These are phyloP conservation scores for Melinopterus prodromus DNA, from an alignment of 2,888 invertebrate genomes.

Conservation along the genomic window DNA sequence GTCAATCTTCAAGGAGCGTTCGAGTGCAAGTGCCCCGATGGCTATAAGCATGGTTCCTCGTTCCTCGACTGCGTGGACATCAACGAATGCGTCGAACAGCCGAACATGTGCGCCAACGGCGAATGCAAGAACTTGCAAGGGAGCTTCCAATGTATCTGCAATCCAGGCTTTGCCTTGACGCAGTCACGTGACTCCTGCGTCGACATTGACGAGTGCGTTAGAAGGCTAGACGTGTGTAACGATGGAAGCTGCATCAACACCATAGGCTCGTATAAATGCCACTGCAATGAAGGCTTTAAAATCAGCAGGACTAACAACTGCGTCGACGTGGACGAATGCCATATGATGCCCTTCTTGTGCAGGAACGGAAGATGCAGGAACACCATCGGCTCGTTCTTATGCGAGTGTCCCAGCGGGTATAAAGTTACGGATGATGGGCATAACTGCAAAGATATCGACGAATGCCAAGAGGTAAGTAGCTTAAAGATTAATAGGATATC, in stretches of 20 bases:
- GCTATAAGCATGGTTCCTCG: slow-evolving; percentile 61
- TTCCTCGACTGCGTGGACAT: slow-evolving; percentile 73
- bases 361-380: slow-evolving; percentile 86
- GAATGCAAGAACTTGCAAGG: slow-evolving; percentile 82
- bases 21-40: slow-evolving; percentile 69
- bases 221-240: slow-evolving; percentile 77
- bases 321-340: slow-evolving; percentile 84
- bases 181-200: slow-evolving; percentile 71
- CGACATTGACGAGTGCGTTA: slow-evolving; percentile 77
- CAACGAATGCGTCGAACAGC: slow-evolving; percentile 76
- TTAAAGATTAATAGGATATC: slow-evolving; percentile 8
- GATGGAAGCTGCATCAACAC: slow-evolving; percentile 80
- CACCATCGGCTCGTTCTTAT: slow-evolving; percentile 79
- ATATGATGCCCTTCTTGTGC: slow-evolving; percentile 84
- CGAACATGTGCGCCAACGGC: slow-evolving; percentile 76
- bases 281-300: slow-evolving; percentile 80
- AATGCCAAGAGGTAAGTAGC: slow-evolving; percentile 71
- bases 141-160: slow-evolving; percentile 80
- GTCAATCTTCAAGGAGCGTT: slow-evolving; percentile 81
- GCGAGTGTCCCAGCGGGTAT: slow-evolving; percentile 85
- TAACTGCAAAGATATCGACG: slow-evolving; percentile 82
- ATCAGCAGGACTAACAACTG: slow-evolving; percentile 82
- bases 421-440: slow-evolving; percentile 76
- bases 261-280: slow-evolving; percentile 75
- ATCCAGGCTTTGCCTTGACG: slow-evolving; percentile 75